phyloP scores from a whole-genome alignment of 2,113 vertebrate species.

The Neoarius graeffei region DNA sequence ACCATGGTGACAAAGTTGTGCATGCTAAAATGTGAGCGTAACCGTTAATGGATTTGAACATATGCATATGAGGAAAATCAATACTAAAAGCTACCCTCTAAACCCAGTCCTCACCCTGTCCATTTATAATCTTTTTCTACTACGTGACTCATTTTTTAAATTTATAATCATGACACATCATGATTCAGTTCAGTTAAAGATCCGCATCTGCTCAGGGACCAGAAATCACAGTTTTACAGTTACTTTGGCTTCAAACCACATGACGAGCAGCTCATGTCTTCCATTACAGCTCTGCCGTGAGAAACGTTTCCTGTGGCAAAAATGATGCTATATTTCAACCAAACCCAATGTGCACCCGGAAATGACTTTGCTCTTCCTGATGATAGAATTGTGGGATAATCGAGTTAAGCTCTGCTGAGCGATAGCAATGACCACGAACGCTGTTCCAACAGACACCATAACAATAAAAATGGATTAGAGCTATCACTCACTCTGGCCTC shows the following conservation, averaged over 20 bases:
- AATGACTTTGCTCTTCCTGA: conserved; percentile 59
- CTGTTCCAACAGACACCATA: conserved; percentile 60
- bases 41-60: not conserved
- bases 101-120: not conserved
- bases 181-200: not conserved
- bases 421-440: conserved; percentile 64
- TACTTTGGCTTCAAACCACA: not conserved
- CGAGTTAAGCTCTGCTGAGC: conserved; percentile 68
- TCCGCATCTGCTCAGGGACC: not conserved
- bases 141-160: not conserved
- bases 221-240: not conserved
- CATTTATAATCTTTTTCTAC: not conserved
- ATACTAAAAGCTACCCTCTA: not conserved
- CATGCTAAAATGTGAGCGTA: too few relatives aligned
- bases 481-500: conserved; percentile 61
- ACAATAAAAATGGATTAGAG: conserved; percentile 72
- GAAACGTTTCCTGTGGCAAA: conserved; percentile 26
- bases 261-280: not conserved
- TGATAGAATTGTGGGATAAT: conserved; percentile 65
- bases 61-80: not conserved
- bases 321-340: conserved; percentile 12
- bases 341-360: conserved; percentile 41
- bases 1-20: too few relatives aligned
- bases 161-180: not conserved
- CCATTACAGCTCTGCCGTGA: not conserved